Percentiles rank a stretch among this genome's conserved stretches.
Evolutionary conservation across 2,797 vertebrate species (phyloP).

Genomic region (Smutsia gigantea): DNA sequence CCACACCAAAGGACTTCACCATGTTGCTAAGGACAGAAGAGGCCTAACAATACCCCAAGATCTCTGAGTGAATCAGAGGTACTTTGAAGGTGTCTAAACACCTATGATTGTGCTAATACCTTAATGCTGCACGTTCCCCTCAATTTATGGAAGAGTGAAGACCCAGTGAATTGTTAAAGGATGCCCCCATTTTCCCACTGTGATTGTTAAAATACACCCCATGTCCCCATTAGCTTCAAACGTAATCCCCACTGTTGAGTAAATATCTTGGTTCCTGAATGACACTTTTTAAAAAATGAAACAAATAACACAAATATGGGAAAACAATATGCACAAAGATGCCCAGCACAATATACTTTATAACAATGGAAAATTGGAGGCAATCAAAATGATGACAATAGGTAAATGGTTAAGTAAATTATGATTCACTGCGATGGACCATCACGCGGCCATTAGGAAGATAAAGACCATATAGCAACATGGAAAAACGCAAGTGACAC

Average conservation of each 20-base stretch:
- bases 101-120: background rate
- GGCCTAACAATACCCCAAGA: background rate
- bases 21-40: slow-evolving; percentile 5
- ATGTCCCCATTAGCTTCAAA: slow-evolving; percentile 51
- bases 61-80: background rate
- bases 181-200: background rate
- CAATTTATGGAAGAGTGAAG: background rate
- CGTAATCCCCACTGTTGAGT: background rate
- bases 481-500: background rate
- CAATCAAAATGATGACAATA: slow-evolving; percentile 56
- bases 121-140: background rate
- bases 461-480: background rate
- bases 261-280: slow-evolving; percentile 41
- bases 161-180: slow-evolving; percentile 27
- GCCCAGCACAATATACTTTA: slow-evolving; percentile 30
- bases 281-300: background rate
- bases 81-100: background rate
- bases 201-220: slow-evolving; percentile 34
- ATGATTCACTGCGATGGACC: background rate
- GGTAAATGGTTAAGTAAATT: slow-evolving; percentile 57
- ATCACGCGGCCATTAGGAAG: background rate
- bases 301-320: slow-evolving; percentile 38
- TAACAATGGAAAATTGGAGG: slow-evolving; percentile 36
- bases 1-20: slow-evolving; percentile 46
- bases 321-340: slow-evolving; percentile 56